phyloP scores from a whole-genome alignment of 1,140 invertebrate species.

The Drosophila kepulauana region DNA sequence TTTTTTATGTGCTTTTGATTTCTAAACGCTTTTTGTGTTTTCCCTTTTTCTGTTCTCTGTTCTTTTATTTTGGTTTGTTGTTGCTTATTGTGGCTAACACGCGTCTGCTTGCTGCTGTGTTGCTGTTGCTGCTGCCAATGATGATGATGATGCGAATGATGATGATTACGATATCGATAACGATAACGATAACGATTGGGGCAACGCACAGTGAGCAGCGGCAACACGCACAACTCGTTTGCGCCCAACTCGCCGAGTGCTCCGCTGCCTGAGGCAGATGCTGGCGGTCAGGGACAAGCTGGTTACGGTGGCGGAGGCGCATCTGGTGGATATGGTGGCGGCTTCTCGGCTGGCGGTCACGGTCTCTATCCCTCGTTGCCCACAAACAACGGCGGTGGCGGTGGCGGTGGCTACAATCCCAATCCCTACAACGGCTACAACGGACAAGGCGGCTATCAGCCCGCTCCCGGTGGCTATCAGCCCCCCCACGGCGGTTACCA shows the following conservation, averaged over 20 bases:
- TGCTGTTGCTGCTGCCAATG: constrained; percentile 7
- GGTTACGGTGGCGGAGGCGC: constrained; percentile 50
- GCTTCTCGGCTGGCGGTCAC: constrained; percentile 82
- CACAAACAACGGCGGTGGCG: constrained; percentile 45
- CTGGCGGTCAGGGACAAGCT: constrained; percentile 44
- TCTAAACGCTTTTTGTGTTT: constrained; percentile 46
- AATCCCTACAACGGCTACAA: constrained; percentile 37
- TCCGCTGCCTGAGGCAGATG: constrained; percentile 58
- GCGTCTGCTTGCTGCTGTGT: constrained; percentile 21
- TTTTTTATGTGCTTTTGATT: constrained; percentile 19
- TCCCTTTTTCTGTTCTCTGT: constrained; percentile 22
- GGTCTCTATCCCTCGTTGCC: constrained; percentile 80
- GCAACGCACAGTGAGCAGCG: constrained; percentile 54
- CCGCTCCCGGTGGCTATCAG: constrained; percentile 60
- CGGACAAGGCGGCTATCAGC: constrained; percentile 42
- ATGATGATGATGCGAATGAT: no score
- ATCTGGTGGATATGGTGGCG: constrained; percentile 75
- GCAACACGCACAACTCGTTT: constrained; percentile 74
- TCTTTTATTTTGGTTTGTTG: constrained; percentile 19
- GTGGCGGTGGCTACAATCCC: constrained; percentile 42
- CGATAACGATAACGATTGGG: no score
- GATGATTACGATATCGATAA: no score
- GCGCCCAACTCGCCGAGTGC: constrained; percentile 76
- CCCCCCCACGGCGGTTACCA: constrained; percentile 59
- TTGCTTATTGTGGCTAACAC: constrained; percentile 62